Conservation (phyloP, 2,888 invertebrate species). For the Diaperis boleti region DNA sequence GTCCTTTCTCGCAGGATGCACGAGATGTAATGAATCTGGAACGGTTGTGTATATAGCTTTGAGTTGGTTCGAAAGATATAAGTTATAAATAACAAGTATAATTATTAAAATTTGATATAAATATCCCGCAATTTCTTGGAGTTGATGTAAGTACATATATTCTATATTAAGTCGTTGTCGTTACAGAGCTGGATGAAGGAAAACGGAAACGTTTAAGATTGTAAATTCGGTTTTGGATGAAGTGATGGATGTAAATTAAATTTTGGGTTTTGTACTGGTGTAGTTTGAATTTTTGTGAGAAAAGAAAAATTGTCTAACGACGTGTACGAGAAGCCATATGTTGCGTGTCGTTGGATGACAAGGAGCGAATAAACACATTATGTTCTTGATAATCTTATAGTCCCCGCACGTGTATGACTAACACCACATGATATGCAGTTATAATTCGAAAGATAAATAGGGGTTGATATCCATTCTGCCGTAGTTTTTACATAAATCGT, state of each 20-base stretch:
- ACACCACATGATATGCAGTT: constrained; percentile 62
- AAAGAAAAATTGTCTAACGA: constrained; percentile 43
- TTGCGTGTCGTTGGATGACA: constrained; percentile 54
- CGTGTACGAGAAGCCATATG: constrained; percentile 50
- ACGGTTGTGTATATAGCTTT: background rate
- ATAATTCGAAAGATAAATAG: constrained; percentile 63
- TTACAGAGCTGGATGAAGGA: too few relatives aligned
- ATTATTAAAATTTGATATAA: too few relatives aligned
- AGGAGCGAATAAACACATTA: constrained; percentile 59
- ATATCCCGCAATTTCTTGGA: too few relatives aligned
- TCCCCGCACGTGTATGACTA: constrained; percentile 63
- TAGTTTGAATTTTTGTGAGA: constrained; percentile 36
- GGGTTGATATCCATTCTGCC: constrained; percentile 62
- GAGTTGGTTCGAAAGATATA: too few relatives aligned
- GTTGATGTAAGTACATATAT: too few relatives aligned
- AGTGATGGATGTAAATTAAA: too few relatives aligned
- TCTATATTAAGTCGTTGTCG: too few relatives aligned
- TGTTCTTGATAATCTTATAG: constrained; percentile 54
- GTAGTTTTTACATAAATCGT: constrained; percentile 60
- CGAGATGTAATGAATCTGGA: constrained; percentile 13
- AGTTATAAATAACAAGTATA: too few relatives aligned
- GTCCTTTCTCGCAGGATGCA: constrained; percentile 3
- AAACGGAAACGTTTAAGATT: too few relatives aligned
- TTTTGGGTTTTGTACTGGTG: constrained; percentile 19
- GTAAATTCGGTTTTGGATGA: too few relatives aligned